Evolutionary conservation across 2,888 invertebrate genomes (phyloP).

Genomic region (Tupiocoris notatus): DNA sequence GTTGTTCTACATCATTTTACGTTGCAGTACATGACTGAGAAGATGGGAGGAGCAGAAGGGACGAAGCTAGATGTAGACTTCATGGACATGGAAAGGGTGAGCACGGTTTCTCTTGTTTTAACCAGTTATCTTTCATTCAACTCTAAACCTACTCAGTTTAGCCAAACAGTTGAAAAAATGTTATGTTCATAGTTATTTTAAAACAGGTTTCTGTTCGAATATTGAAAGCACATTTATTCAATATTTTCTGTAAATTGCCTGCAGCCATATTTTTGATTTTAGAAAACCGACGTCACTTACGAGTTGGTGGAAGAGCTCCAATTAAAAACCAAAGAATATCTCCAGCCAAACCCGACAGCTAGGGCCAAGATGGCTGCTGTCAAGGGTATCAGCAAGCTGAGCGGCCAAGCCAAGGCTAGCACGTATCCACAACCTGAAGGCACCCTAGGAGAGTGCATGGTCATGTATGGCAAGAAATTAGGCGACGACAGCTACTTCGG

Average conservation of each 20-base stretch:
- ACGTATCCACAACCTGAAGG: conserved; percentile 99
- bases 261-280: conserved; percentile 52
- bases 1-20: conserved; percentile 52
- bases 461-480: conserved; percentile 88
- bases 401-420: conserved; percentile 93
- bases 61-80: conserved; percentile 98
- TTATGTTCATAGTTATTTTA: no score
- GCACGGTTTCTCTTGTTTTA: no score
- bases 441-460: conserved; percentile 94
- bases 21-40: conserved; percentile 96
- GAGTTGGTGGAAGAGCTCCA: conserved; percentile 96
- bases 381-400: conserved; percentile 92
- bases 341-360: conserved; percentile 98
- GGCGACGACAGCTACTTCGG: conserved; percentile 94
- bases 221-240: no score
- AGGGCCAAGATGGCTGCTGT: conserved; percentile 93
- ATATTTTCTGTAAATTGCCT: no score
- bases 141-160: no score
- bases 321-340: conserved; percentile 94
- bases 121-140: no score
- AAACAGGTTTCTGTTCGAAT: no score
- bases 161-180: no score
- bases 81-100: conserved; percentile 98
- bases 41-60: conserved; percentile 99
- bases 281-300: conserved; percentile 98